These are phyloP conservation scores for Drosophila chauvacae DNA, from an alignment of 1,140 invertebrate genomes.

Conservation along the genomic window DNA sequence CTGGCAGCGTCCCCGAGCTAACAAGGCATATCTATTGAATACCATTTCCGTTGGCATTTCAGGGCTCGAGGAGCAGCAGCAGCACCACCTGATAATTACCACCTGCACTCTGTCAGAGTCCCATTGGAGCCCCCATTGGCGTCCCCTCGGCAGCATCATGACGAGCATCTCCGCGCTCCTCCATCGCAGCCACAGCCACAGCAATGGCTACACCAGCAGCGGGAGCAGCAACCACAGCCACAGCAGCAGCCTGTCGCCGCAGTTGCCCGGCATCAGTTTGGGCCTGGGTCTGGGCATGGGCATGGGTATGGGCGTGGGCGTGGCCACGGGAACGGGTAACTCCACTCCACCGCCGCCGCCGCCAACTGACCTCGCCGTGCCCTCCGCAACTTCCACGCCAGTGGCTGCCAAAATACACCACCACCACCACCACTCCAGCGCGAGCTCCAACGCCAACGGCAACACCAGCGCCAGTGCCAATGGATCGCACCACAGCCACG, in stretches of 20 bases:
- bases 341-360: conserved; percentile 32
- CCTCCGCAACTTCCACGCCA: conserved; percentile 39
- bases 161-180: conserved; percentile 72
- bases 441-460: conserved; percentile 23
- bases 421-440: conserved; percentile 52
- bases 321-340: background rate
- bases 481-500: conserved; percentile 79
- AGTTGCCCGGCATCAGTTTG: conserved; percentile 61
- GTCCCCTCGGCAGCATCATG: conserved; percentile 41
- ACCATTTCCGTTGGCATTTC: conserved; percentile 71
- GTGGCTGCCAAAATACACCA: conserved; percentile 50
- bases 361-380: conserved; percentile 37
- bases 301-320: conserved; percentile 7
- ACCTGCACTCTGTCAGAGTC: conserved; percentile 45
- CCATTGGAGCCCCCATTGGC: conserved; percentile 1
- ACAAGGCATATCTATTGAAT: conserved; percentile 78
- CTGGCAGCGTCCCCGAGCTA: conserved; percentile 16
- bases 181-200: conserved; percentile 66
- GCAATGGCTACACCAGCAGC: conserved; percentile 63
- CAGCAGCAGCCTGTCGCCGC: conserved; percentile 71
- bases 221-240: conserved; percentile 71
- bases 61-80: conserved; percentile 38
- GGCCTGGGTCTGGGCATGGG: conserved; percentile 34
- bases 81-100: conserved; percentile 52
- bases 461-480: conserved; percentile 13